These are phyloP conservation scores for Pelecanoides urinatrix DNA, from an alignment of 2,113 vertebrate genomes.

Conservation along the genomic window DNA sequence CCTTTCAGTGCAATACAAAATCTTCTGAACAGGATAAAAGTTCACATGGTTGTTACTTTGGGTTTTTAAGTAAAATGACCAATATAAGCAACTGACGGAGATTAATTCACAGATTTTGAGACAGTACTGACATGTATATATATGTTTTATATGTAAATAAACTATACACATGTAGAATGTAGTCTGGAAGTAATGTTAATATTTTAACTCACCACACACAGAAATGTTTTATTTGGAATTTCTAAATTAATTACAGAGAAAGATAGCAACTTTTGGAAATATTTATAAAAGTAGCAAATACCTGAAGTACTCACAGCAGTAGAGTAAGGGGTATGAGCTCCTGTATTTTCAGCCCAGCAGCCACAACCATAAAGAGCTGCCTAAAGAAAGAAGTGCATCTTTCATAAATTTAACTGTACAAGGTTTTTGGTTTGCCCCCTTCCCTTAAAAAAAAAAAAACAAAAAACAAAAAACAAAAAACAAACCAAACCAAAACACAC, in stretches of 20 bases:
- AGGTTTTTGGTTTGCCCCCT: background rate
- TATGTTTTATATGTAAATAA: background rate
- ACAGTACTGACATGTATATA: background rate
- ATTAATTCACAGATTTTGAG: background rate
- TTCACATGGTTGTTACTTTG: background rate
- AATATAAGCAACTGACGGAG: background rate
- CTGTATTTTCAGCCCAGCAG: slow-evolving; percentile 98
- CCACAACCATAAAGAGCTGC: slow-evolving; percentile 99
- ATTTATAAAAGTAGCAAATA: slow-evolving; percentile 84
- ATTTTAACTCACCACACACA: background rate
- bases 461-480: background rate
- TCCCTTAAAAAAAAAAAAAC: background rate
- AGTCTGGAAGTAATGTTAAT: background rate
- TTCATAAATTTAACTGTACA: background rate
- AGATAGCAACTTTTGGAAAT: slow-evolving; percentile 51
- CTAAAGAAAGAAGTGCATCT: slow-evolving; percentile 66
- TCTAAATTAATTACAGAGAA: background rate
- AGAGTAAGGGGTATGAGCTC: slow-evolving; percentile 89
- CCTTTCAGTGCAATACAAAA: background rate
- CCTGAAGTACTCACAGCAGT: slow-evolving; percentile 99
- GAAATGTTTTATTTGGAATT: background rate
- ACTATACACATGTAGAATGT: background rate
- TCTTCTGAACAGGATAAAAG: background rate
- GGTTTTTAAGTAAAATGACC: background rate
- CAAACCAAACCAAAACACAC: background rate